Conservation (phyloP, 2,888 invertebrate species). For the Drosophila pegasa region DNA sequence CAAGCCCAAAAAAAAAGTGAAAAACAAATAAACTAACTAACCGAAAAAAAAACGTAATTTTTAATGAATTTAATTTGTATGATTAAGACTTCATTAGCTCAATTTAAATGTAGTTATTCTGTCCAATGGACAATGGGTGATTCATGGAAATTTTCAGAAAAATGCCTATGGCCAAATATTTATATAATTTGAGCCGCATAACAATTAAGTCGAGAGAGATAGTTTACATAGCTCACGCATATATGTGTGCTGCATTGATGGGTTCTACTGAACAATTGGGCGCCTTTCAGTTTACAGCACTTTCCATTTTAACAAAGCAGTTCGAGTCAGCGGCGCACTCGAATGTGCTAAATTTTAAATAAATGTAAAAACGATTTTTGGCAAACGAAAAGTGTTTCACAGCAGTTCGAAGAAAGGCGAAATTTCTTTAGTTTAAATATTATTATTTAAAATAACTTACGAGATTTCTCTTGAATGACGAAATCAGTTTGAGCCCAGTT, state of each 20-base stretch:
- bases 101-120: constrained; percentile 34
- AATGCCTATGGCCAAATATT: not conserved
- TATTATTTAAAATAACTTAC: constrained; percentile 6
- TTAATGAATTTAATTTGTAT: constrained; percentile 48
- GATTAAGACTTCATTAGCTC: constrained; percentile 34
- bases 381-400: constrained; percentile 36
- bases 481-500: constrained; percentile 27
- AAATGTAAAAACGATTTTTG: constrained; percentile 32
- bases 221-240: constrained; percentile 7
- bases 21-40: constrained; percentile 3
- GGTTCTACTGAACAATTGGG: not conserved
- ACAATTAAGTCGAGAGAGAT: constrained; percentile 16
- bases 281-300: constrained; percentile 23
- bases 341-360: constrained; percentile 50
- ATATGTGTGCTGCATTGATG: not conserved
- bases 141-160: constrained; percentile 24
- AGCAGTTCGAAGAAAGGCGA: constrained; percentile 46
- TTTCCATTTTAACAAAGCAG: constrained; percentile 47
- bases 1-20: constrained; percentile 14
- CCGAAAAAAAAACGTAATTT: constrained; percentile 5
- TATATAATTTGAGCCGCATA: not conserved
- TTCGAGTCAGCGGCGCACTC: constrained; percentile 11
- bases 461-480: constrained; percentile 42
- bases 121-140: constrained; percentile 25
- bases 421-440: constrained; percentile 42